Evolutionary conservation across 2,888 invertebrate species (phyloP).

Genomic region (Hirudinaria manillensis): DNA sequence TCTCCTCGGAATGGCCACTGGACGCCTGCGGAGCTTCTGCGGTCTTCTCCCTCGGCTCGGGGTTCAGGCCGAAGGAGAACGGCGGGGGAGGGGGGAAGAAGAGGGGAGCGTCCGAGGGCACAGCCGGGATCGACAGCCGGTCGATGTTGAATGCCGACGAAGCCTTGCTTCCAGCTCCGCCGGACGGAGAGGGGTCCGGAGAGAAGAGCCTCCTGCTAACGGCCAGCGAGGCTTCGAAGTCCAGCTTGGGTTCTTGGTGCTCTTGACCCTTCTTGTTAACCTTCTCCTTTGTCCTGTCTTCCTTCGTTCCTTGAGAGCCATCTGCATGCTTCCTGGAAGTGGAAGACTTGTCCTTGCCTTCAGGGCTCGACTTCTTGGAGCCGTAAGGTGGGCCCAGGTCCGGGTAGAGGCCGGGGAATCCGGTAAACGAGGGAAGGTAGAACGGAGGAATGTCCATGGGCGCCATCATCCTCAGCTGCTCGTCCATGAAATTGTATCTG

Average conservation of each 20-base stretch:
- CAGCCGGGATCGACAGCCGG: conserved; percentile 13
- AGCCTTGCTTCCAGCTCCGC: not conserved
- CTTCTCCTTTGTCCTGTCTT: conserved; percentile 13
- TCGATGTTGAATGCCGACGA: conserved; percentile 30
- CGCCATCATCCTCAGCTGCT: conserved; percentile 30
- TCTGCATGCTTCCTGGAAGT: not conserved
- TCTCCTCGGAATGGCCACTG: not conserved
- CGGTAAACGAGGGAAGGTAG: conserved; percentile 19
- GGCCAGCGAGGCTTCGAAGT: not conserved
- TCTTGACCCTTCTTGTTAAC: not conserved
- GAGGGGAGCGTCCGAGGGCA: not conserved
- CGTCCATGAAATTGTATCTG: conserved; percentile 23
- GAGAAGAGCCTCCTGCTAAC: not conserved
- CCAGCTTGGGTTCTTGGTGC: not conserved
- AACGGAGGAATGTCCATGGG: conserved; percentile 28
- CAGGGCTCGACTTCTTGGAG: not conserved
- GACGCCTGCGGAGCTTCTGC: not conserved
- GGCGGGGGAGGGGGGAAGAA: conserved; percentile 7
- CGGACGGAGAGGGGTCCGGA: not conserved
- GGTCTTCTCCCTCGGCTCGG: not conserved
- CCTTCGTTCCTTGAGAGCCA: not conserved
- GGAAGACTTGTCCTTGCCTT: not conserved
- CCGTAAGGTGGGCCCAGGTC: not conserved
- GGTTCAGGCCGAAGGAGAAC: conserved; percentile 4
- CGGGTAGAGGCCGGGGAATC: conserved; percentile 2